Percentiles rank a stretch among this genome's conserved stretches.
Conservation (phyloP, 2,888 invertebrate genomes). For the Cepaea hortensis region DNA sequence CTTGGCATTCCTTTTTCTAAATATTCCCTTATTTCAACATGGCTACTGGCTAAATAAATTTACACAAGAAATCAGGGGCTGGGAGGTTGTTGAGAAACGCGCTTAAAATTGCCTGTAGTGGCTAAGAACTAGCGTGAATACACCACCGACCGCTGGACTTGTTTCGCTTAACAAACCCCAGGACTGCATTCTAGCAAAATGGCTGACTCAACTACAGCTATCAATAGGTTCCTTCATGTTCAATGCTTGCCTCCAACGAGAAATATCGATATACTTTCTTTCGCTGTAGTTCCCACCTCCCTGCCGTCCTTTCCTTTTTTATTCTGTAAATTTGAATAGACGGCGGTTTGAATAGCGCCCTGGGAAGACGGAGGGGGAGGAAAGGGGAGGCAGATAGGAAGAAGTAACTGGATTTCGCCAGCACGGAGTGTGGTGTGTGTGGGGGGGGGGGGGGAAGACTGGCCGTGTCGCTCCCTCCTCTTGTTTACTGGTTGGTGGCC, state of each 20-base stretch:
- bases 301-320: background rate
- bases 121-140: background rate
- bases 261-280: slow-evolving; percentile 17
- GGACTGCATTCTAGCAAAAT: slow-evolving; percentile 16
- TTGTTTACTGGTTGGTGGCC: too few species aligned
- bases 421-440: slow-evolving; percentile 32
- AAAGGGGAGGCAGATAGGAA: background rate
- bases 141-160: background rate
- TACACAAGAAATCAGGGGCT: too few species aligned
- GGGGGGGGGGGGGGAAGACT: slow-evolving; percentile 29
- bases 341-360: slow-evolving; percentile 23
- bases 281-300: background rate
- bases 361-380: background rate
- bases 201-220: slow-evolving; percentile 1
- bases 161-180: background rate
- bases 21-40: too few species aligned
- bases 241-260: background rate
- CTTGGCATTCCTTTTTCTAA: too few species aligned
- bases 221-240: background rate
- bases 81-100: too few species aligned
- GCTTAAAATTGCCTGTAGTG: background rate
- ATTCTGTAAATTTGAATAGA: slow-evolving; percentile 36
- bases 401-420: slow-evolving; percentile 39
- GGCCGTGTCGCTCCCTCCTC: slow-evolving; percentile 38
- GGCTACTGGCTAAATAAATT: too few species aligned